Conservation (phyloP, 2,797 vertebrate genomes). For the Enteromius argenteus region DNA sequence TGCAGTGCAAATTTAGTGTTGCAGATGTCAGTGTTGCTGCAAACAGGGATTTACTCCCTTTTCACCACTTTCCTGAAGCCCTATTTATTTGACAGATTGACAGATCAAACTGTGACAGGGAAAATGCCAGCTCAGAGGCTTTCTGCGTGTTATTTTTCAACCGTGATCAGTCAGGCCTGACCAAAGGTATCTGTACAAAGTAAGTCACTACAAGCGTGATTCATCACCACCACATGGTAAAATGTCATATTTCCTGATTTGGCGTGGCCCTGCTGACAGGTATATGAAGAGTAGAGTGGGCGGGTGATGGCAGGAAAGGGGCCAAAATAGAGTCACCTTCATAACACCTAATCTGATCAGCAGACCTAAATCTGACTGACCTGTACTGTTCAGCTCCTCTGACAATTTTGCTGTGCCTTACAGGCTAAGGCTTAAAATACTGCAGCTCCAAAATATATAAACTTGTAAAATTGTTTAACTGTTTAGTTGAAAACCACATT, state of each 20-base stretch:
- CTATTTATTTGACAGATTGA: constrained; percentile 67
- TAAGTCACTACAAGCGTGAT: constrained; percentile 70
- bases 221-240: constrained; percentile 74
- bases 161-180: constrained; percentile 69
- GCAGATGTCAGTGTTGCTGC: constrained; percentile 23
- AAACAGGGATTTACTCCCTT: constrained; percentile 27
- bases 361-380: constrained; percentile 40
- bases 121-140: constrained; percentile 65
- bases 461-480: neutral
- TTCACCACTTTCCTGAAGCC: constrained; percentile 19
- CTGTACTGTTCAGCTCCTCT: constrained; percentile 23
- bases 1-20: constrained; percentile 24
- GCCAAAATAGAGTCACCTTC: constrained; percentile 75
- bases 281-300: constrained; percentile 70
- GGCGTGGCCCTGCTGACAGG: constrained; percentile 70
- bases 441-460: neutral
- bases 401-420: constrained; percentile 39
- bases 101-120: constrained; percentile 65
- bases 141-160: constrained; percentile 67
- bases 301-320: constrained; percentile 60
- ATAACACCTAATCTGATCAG: constrained; percentile 68
- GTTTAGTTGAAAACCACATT: neutral
- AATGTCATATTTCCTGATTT: constrained; percentile 81
- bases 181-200: constrained; percentile 64
- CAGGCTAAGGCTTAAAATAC: neutral